Evolutionary conservation across 2,113 vertebrate species (phyloP).

Genomic region (Semicossyphus pulcher): DNA sequence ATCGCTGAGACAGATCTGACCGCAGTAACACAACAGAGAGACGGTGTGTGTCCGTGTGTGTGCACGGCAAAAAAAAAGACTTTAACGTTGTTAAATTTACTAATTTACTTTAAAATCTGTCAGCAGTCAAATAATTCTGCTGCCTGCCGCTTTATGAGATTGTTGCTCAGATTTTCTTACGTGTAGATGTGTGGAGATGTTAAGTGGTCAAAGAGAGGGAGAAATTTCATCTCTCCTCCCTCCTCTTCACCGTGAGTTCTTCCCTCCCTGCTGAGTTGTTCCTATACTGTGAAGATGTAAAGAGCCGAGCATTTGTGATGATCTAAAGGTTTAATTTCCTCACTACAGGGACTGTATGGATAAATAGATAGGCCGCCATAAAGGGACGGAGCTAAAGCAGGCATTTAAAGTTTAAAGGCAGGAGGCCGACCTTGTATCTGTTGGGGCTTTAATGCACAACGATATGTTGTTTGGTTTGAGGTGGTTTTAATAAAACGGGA

Average conservation of each 20-base stretch:
- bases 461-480: slow-evolving; percentile 7
- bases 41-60: background rate
- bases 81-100: too few relatives aligned
- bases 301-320: slow-evolving; percentile 30
- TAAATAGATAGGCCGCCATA: slow-evolving; percentile 26
- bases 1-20: slow-evolving; percentile 30
- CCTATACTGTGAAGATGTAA: slow-evolving; percentile 1
- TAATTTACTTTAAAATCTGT: background rate
- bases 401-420: slow-evolving; percentile 27
- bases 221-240: background rate
- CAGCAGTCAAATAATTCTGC: background rate
- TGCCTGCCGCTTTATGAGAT: background rate
- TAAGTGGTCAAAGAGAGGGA: background rate
- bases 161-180: background rate
- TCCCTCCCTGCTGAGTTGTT: slow-evolving; percentile 1
- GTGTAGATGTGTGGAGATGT: background rate
- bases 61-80: too few relatives aligned
- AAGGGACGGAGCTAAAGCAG: slow-evolving; percentile 20
- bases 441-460: background rate
- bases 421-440: background rate
- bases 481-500: slow-evolving; percentile 11
- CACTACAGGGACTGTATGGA: slow-evolving; percentile 15
- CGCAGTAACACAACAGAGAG: background rate
- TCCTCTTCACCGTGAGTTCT: background rate
- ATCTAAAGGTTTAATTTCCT: slow-evolving; percentile 56